Evolutionary conservation across 2,888 invertebrate genomes (phyloP).

Genomic region (Tiphia femorata): DNA sequence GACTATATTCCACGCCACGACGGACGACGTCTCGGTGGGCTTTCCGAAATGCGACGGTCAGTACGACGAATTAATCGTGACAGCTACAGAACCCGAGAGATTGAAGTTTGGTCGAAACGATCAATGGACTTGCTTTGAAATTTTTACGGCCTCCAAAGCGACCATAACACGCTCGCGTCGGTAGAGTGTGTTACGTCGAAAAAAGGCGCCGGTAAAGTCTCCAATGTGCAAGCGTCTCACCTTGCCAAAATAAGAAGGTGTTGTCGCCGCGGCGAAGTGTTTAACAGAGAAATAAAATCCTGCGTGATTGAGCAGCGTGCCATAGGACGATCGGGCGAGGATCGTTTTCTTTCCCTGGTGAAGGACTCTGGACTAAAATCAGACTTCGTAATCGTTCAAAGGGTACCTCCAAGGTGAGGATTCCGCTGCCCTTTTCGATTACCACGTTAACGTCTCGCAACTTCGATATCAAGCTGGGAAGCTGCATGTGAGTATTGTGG

Average conservation of each 20-base stretch:
- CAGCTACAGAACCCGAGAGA: too few relatives aligned
- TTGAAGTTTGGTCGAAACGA: too few relatives aligned
- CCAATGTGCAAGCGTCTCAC: too few relatives aligned
- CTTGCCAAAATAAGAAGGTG: neutral
- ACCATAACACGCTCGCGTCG: too few relatives aligned
- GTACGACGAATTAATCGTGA: too few relatives aligned
- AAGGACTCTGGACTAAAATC: neutral
- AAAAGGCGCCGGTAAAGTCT: too few relatives aligned
- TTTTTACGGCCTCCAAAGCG: too few relatives aligned
- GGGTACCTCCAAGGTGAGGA: neutral
- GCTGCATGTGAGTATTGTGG: neutral
- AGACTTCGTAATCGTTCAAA: neutral
- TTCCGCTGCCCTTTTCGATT: neutral
- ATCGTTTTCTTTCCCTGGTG: neutral
- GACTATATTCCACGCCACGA: slow-evolving; percentile 12
- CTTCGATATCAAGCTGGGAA: neutral
- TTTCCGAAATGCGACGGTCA: slow-evolving; percentile 30
- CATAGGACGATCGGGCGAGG: too few relatives aligned
- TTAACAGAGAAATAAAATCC: neutral
- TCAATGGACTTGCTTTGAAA: too few relatives aligned
- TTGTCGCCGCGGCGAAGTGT: neutral
- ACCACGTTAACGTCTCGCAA: neutral
- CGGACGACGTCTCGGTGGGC: neutral
- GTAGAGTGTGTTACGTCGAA: too few relatives aligned
- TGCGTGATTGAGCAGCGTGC: neutral